phyloP scores from a whole-genome alignment of 2,888 invertebrate genomes.

The Nephrotoma appendiculata region DNA sequence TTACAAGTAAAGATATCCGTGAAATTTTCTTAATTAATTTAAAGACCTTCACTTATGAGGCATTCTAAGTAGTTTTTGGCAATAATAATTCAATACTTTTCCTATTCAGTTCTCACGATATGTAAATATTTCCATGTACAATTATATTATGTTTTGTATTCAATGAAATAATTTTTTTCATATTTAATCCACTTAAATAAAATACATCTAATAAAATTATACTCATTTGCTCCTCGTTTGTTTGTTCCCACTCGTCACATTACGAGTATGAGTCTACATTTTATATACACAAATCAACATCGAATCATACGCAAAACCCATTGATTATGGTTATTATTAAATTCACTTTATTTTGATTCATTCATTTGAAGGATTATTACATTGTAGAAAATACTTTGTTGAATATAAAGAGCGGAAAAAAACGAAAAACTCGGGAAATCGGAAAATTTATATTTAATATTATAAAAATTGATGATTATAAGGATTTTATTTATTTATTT shows the following conservation, averaged over 20 bases:
- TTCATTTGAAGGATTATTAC: not conserved
- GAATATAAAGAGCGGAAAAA: not conserved
- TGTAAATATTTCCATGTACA: no score
- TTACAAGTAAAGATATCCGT: no score
- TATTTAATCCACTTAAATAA: not conserved
- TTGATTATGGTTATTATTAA: not conserved
- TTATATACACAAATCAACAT: not conserved
- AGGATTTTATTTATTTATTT: not conserved
- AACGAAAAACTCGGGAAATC: not conserved
- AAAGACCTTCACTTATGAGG: no score
- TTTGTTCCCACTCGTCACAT: no score
- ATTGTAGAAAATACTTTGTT: not conserved
- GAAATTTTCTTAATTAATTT: no score
- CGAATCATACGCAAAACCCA: not conserved
- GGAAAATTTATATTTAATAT: not conserved
- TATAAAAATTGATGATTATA: not conserved
- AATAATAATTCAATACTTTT: no score
- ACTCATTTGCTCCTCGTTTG: no score
- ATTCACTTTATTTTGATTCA: not conserved
- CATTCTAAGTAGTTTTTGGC: no score
- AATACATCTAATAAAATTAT: not conserved
- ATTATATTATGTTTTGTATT: not conserved
- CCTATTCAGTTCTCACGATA: no score
- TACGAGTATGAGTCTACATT: no score
- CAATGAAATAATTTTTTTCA: not conserved